Conservation (phyloP, 2,797 vertebrate species). For the Microchirus variegatus region DNA sequence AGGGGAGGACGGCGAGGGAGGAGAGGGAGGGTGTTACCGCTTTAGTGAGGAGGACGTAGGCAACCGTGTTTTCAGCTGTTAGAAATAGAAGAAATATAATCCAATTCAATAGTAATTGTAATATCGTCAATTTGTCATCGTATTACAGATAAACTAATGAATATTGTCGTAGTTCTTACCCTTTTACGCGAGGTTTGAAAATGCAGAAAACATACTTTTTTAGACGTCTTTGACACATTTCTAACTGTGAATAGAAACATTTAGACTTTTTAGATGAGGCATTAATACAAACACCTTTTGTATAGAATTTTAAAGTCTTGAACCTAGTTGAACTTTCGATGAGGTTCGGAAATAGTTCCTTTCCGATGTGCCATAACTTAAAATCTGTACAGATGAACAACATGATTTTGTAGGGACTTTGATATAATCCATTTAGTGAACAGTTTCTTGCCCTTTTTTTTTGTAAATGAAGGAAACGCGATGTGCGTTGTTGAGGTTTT, state of each 20-base stretch:
- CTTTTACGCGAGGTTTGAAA: not conserved
- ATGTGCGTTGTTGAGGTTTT: not conserved
- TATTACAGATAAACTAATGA: not conserved
- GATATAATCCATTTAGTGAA: too few species aligned
- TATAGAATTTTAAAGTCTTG: not conserved
- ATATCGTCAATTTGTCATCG: not conserved
- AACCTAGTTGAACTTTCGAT: not conserved
- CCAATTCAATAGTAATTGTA: not conserved
- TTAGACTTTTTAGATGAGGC: too few species aligned
- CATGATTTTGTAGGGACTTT: not conserved
- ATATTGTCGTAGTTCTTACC: not conserved
- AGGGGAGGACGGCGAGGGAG: constrained; percentile 35
- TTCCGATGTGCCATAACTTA: constrained; percentile 63
- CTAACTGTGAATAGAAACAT: not conserved
- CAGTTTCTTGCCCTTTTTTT: not conserved
- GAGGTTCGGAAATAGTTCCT: not conserved
- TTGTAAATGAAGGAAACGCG: not conserved
- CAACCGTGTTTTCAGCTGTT: constrained; percentile 81
- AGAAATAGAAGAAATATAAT: not conserved
- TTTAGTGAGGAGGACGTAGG: constrained; percentile 82
- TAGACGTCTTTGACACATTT: constrained; percentile 1
- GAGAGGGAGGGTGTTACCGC: constrained; percentile 71
- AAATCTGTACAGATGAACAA: constrained; percentile 14
- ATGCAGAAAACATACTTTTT: constrained; percentile 18
- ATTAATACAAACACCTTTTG: too few species aligned